A percentile compares a stretch with the other conserved stretches of the same genome.
These are phyloP conservation scores for Odocoileus hemionus DNA, from an alignment of 2,113 vertebrate species.

Conservation along the genomic window DNA sequence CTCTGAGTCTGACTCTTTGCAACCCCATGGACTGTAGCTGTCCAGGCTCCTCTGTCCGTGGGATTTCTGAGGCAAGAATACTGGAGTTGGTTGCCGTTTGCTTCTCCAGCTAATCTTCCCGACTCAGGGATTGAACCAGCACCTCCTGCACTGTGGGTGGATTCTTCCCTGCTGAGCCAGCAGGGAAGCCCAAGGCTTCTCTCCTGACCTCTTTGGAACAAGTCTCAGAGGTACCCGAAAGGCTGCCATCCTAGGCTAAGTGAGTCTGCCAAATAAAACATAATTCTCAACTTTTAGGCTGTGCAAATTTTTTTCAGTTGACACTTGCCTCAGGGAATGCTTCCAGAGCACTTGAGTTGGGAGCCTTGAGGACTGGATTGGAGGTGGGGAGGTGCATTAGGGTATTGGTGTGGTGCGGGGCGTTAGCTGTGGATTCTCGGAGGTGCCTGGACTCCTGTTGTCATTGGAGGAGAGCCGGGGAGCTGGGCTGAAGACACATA, in stretches of 20 bases:
- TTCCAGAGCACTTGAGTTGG: neutral
- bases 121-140: neutral
- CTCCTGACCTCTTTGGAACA: neutral
- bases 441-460: neutral
- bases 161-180: neutral
- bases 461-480: neutral
- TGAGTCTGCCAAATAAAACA: neutral
- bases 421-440: too few species aligned
- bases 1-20: neutral
- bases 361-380: neutral
- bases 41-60: neutral
- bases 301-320: neutral
- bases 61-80: neutral
- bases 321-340: neutral
- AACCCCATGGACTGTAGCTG: neutral
- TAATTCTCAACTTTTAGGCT: neutral
- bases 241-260: neutral
- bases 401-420: accelerated
- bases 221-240: neutral
- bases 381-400: neutral
- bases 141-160: neutral
- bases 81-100: neutral
- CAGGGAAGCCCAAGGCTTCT: neutral
- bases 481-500: neutral
- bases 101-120: neutral